phyloP scores from a whole-genome alignment of 1,140 invertebrate species.

The Zelostemma sp. region DNA sequence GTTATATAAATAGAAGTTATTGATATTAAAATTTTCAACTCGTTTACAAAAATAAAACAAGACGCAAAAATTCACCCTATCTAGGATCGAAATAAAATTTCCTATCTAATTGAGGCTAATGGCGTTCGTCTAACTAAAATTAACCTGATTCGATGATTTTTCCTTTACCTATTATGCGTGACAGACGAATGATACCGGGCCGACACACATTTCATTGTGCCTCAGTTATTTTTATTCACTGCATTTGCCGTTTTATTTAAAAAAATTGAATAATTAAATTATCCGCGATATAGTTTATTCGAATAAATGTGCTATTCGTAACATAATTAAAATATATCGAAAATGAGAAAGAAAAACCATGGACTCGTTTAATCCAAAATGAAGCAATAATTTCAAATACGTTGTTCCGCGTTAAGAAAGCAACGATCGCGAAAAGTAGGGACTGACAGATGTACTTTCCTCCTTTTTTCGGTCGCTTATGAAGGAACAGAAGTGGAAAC shows the following conservation, averaged over 20 bases:
- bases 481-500: conserved; percentile 30
- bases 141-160: conserved; percentile 52
- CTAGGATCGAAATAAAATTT: conserved; percentile 67
- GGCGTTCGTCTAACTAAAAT: conserved; percentile 59
- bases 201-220: conserved; percentile 18
- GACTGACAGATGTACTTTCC: background rate
- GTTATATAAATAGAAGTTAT: conserved; percentile 63
- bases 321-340: too few relatives aligned
- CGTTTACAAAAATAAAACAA: conserved; percentile 67
- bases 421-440: background rate
- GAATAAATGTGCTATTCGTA: too few relatives aligned
- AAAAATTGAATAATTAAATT: too few relatives aligned
- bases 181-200: conserved; percentile 41
- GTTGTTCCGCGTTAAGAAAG: background rate
- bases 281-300: too few relatives aligned
- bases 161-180: conserved; percentile 27
- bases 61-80: conserved; percentile 63
- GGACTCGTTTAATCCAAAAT: background rate
- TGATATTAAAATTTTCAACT: conserved; percentile 57
- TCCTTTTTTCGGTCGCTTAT: background rate
- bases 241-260: too few relatives aligned
- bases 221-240: too few relatives aligned
- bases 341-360: background rate
- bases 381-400: background rate
- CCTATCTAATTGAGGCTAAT: conserved; percentile 67